Evolutionary conservation across 2,797 vertebrate genomes (phyloP).

Genomic region (Lagorchestes hirsutus): DNA sequence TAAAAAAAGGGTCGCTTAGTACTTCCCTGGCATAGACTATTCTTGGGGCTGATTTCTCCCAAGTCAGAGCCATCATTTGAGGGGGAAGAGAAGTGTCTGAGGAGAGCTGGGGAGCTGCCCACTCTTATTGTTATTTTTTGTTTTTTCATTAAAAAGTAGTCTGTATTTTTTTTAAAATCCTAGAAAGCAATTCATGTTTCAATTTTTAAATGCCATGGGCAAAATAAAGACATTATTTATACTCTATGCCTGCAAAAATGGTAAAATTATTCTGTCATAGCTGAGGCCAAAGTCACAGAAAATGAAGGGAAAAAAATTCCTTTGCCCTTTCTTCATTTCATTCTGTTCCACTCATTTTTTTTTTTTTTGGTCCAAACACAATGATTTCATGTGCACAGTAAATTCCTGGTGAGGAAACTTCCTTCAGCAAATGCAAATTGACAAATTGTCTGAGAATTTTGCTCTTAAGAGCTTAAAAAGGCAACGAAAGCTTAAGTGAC

Average conservation of each 20-base stretch:
- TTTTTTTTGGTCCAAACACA: slow-evolving; percentile 5
- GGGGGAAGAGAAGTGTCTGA: slow-evolving; percentile 37
- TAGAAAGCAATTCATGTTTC: slow-evolving; percentile 37
- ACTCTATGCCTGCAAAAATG: slow-evolving; percentile 37
- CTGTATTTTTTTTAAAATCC: background rate
- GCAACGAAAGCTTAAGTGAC: background rate
- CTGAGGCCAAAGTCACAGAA: background rate
- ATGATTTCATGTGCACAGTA: background rate
- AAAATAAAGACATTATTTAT: slow-evolving; percentile 53
- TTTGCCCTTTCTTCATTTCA: background rate
- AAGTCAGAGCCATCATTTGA: slow-evolving; percentile 27
- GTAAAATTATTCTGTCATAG: background rate
- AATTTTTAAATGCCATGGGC: slow-evolving; percentile 3
- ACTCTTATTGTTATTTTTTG: slow-evolving; percentile 19
- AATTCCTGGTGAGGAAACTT: slow-evolving; percentile 48
- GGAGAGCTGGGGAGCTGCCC: slow-evolving; percentile 5
- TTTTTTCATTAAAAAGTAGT: background rate
- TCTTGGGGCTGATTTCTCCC: slow-evolving; percentile 9
- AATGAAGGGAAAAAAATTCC: background rate
- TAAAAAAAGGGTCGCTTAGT: slow-evolving; percentile 89
- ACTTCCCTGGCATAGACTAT: slow-evolving; percentile 87
- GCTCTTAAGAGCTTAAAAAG: background rate
- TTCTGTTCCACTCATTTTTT: slow-evolving; percentile 27
- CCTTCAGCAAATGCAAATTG: slow-evolving; percentile 49
- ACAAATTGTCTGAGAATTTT: slow-evolving; percentile 17